Conservation (phyloP, 2,113 vertebrate species). For the Brachypteracias leptosomus region DNA sequence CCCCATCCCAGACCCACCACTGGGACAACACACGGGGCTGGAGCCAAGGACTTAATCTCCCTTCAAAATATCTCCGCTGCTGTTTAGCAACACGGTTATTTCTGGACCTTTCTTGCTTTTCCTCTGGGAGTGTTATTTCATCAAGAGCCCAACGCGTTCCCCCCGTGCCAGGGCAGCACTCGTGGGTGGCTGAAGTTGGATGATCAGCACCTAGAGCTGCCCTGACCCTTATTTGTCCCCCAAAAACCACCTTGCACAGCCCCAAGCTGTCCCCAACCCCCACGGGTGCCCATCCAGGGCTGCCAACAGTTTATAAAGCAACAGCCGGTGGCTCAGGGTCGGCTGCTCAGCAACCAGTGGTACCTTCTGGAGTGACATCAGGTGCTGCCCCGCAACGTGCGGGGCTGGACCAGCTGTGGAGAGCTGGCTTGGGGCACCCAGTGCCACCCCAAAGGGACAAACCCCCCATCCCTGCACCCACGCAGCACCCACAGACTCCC, state of each 20-base stretch:
- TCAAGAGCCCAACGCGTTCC: not conserved
- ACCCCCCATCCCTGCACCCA: not conserved
- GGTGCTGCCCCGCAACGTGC: not conserved
- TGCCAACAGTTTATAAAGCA: not conserved
- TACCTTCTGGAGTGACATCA: not conserved
- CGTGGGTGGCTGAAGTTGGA: not conserved
- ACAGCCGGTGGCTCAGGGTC: fast-evolving
- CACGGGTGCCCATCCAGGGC: not conserved
- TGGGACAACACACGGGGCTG: fast-evolving
- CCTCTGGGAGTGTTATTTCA: not conserved
- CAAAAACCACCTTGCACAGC: fast-evolving
- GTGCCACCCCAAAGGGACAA: not conserved
- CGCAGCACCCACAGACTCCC: not conserved
- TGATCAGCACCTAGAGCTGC: not conserved
- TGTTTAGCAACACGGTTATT: not conserved
- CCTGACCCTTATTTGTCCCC: not conserved
- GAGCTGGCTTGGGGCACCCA: not conserved
- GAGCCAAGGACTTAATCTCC: slow-evolving; percentile 5
- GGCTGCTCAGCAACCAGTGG: not conserved
- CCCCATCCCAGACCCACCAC: not conserved
- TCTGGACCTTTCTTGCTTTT: not conserved
- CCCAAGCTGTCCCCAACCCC: not conserved
- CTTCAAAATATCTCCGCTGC: not conserved
- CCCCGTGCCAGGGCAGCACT: not conserved
- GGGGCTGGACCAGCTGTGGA: not conserved